phyloP scores from a whole-genome alignment of 1,140 invertebrate genomes.

The Lepidurus packardi region DNA sequence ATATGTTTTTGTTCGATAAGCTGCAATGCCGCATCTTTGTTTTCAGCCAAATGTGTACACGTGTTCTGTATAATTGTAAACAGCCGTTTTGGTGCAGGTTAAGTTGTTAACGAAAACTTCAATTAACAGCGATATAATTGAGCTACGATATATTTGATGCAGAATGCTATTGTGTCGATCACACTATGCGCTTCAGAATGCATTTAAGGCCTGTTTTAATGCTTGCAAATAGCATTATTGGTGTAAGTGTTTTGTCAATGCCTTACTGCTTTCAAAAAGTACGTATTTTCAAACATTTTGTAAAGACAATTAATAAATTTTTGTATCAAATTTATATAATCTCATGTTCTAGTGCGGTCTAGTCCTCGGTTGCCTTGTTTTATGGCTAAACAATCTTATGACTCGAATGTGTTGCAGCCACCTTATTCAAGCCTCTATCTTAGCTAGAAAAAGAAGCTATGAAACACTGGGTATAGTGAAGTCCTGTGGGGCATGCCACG shows the following conservation, averaged over 20 bases:
- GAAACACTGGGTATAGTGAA: background rate
- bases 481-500: too few relatives aligned
- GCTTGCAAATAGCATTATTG: background rate
- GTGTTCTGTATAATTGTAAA: constrained; percentile 6
- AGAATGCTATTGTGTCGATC: background rate
- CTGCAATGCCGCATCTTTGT: background rate
- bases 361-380: constrained; percentile 9
- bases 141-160: background rate
- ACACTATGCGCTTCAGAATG: background rate
- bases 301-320: too few relatives aligned
- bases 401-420: background rate
- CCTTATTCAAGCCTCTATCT: background rate
- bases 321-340: background rate
- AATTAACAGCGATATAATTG: background rate
- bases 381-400: background rate
- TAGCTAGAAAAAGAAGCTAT: background rate
- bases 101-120: background rate
- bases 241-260: background rate
- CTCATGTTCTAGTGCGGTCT: background rate
- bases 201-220: background rate
- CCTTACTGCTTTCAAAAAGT: constrained; percentile 10
- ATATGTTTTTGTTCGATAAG: background rate
- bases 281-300: background rate
- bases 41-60: background rate
- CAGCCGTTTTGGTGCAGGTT: background rate